Base-by-base conservation (phyloP, 2,113 vertebrate species). In the Orthonyx spaldingii region DNA sequence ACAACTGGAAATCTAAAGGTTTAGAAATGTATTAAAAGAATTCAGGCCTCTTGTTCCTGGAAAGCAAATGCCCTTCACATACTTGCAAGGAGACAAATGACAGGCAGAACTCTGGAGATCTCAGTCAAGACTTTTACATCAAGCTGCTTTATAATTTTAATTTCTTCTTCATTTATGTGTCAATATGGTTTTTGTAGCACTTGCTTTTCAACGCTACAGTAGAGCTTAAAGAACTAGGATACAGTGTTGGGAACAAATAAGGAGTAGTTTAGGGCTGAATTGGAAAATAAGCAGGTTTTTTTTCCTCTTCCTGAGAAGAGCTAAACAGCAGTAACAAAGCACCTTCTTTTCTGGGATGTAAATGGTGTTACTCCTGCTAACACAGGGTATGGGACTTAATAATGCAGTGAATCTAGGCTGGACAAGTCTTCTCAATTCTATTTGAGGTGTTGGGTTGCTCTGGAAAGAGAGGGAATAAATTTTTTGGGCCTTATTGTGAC, bases 341-440 rank as follows among this genome's bases (percentile, higher is more conserved):
- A 7, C 15, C 9, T 27, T 33, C 6, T 63, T 65, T 65, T 70
- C 52, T 92, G 37, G 20, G 15, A 17, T 44, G 10, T 64, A 60
- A 64, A 46, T 63, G 18, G 16, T 59, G 26, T 72, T 81, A 33
- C 7, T 85, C 1, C 35, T 85, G 47, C 22, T 78, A n/a, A 49
- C 11, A 7, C 1, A 46, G 23, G 14, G 10, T 56, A 13, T 30
- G 42, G 16, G 13, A 83, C 39, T 52, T 39, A 28, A 17, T 5
- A 30, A 7, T 63, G 8, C 16, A 21, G 6, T 23, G 39, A 64
- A 56, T 68, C 33, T 21, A 32, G 27, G 17, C 18, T 79, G 32
- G 41, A 27, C 1, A 8, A 52, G 15, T 50, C 12, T 12, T 59
- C 13, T 63, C 39, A 32, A 0, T 79, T 59, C 35, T 42, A 0